phyloP scores from a whole-genome alignment of 1,140 invertebrate genomes.

The Semibalanus balanoides region DNA sequence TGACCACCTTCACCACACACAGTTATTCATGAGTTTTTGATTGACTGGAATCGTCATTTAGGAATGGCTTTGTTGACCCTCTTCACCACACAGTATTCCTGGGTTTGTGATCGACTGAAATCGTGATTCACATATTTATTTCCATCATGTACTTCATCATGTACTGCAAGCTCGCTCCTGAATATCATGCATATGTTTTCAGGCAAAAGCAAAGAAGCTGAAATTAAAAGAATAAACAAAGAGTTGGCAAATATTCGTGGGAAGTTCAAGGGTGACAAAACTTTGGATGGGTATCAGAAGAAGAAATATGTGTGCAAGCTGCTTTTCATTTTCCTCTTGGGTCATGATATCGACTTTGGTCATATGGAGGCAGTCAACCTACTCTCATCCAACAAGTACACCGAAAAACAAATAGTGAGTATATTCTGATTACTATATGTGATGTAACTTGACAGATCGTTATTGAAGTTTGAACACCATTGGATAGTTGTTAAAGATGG shows the following conservation, averaged over 20 bases:
- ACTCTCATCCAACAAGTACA: conserved; percentile 99
- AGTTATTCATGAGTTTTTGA: too few relatives aligned
- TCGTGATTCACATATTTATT: too few relatives aligned
- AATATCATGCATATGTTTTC: conserved; percentile 15
- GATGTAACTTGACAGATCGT: too few relatives aligned
- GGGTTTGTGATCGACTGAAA: too few relatives aligned
- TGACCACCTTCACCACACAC: too few relatives aligned
- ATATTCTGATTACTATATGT: too few relatives aligned
- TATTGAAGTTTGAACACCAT: too few relatives aligned
- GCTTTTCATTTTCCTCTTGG: conserved; percentile 95
- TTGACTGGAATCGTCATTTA: too few relatives aligned
- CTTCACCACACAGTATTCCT: too few relatives aligned
- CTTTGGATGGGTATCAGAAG: conserved; percentile 98
- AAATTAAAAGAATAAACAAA: conserved; percentile 99
- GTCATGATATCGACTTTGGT: conserved; percentile 99
- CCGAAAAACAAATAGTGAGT: conserved; percentile 99
- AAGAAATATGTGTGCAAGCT: conserved; percentile 99
- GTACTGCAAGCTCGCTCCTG: background rate
- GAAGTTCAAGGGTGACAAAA: conserved; percentile 99
- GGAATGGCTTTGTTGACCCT: too few relatives aligned
- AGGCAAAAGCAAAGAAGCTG: conserved; percentile 99
- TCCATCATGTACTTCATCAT: background rate
- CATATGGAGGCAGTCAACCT: conserved; percentile 99
- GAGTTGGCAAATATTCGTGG: conserved; percentile 98
- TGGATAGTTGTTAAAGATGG: too few relatives aligned